Base-by-base conservation (phyloP, 2,888 invertebrate species). In the Labia minor region DNA sequence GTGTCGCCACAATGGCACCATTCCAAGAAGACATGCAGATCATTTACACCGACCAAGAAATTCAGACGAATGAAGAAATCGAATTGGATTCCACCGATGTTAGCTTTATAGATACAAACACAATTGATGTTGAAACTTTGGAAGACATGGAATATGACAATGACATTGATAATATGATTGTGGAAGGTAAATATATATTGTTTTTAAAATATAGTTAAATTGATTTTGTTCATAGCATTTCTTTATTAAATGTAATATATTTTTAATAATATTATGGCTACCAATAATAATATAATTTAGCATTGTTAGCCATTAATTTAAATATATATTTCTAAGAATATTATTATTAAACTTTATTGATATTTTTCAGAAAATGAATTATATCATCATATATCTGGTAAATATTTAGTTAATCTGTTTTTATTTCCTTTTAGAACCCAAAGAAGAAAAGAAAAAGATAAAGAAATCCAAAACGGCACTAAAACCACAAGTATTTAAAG, bases 401-500 rank as follows among this genome's bases (percentile, higher is more conserved):
- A n/a, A 33, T 11, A 33, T 33, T 33, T 8, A 8, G 11, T 11
- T 33, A 33, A 33, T 33, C 6, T 33, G 6, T 33, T 33, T 33
- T 33, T 8, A 33, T 33, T 33, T 49, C 3, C 16, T 49, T 49
- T 49, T 14, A 49, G 49, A 10, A 4, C 49, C 4, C 3, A 49
- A 62, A 19, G 62, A 62, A 62, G 16, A 49, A 49, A 49, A 49
- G n/a, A 49, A 26, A 26, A 26, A 26, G 8, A 6, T 26, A 3
- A 19, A 19, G 16, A 73, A 73, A 20, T 73, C 75, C 62, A 68
- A 62, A 4, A 67, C 71, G 19, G 72, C 73, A 16, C 49, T 74
- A 10, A 76, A 74, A 65, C 69, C 74, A 11, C 69, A 73, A 75
- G 21, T 76, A 73, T 65, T 77, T 68, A 75, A 76, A n/a, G 77